Evolutionary conservation across 2,797 vertebrate species (phyloP), one percentile per base, ranked within the genome.

Genomic region (Eidolon dupreanum): DNA sequence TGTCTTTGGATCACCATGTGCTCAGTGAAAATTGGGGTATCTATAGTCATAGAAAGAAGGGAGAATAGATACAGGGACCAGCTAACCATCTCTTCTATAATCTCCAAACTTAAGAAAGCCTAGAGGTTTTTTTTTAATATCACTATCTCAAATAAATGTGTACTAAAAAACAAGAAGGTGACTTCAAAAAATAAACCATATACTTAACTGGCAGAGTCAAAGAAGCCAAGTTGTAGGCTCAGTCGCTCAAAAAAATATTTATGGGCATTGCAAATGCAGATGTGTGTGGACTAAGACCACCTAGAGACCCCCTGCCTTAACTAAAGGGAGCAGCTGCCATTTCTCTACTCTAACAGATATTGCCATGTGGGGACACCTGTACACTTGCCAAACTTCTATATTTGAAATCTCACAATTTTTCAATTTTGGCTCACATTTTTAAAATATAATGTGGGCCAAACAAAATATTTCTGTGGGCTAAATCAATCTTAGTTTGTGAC

Each of bases 321-420:
- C n/a, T 41, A 24, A 57, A 73, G 3, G 51, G 36, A 86, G 51
- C 24, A 74, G 41, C 43, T 61, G 73, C 8, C 57, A 49, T 65
- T 71, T 93, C 59, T 93, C 33, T 70, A 15, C 9, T 31, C 57
- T 15, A 89, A 57, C 15, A 87, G 38, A n/a, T 93, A 26, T 53
- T 90, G 43, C n/a, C 51, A 5, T 17, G 10, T 53, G 71, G 38
- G 28, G 24, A 85, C 71, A 55, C 31, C 3, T 3, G 0, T 24
- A 55, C 15, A 33, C 17, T 82, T 79, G 31, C 36, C 61, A 36
- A 6, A 17, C 43, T 75, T 77, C 75, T 66, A 2, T 63, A 65
- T 61, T 66, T 93, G 70, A 93, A 88, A 77, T 82, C 53, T 88
- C 73, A 63, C 4, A 68, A 28, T 68, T 68, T 96, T 95, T 94